Evolutionary conservation across 2,113 vertebrate species (phyloP), one percentile per base, ranked within the genome.

Genomic region (Hippocampus zosterae): DNA sequence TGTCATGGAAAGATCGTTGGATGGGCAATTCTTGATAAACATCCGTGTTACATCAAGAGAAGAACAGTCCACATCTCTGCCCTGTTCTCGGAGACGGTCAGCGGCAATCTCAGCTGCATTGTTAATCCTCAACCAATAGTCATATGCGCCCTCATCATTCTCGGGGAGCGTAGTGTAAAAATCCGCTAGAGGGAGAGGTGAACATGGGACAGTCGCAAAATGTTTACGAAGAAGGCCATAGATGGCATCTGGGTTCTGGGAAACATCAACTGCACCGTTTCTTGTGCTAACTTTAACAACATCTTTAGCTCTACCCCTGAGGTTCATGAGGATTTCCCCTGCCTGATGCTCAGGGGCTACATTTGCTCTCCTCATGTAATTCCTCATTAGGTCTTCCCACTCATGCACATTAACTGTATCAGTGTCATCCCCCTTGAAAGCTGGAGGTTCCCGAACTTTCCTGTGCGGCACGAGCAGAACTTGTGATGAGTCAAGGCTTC

Each of bases 261-360:
- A 12, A 8, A 64, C 62, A 41, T 64, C 62, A n/a, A 64, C 3
- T 5, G 18, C 62, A n/a, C 62, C n/a, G 21, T 64, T 64, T n/a
- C 62, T 64, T 18, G 40, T 10, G 2, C 21, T 37, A 42, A 64
- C 13, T 4, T 64, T 42, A 1, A 64, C 40, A 62, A 62, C 60
- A 21, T 64, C 62, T 64, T 64, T 64, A n/a, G 40, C 62, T n/a
- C 40, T 8, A 64, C 37, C 62, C 19, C 62, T 64, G 3, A 64
- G 40, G 37, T 64, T 40, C 21, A n/a, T 64, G 37, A 64, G 62
- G 8, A 64, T 64, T 41, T 64, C 62, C 12, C 44, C 62, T 8
- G 19, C 19, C 37, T 42, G 62, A 29, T 33, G 27, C 29, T 62
- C 59, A 15, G 18, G 5, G 1, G 2, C 13, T 5, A 62, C 16